A percentile compares a stretch with the other conserved stretches of the same genome.
Conservation (phyloP, 2,888 invertebrate species). For the Stegana nigrithorax region DNA sequence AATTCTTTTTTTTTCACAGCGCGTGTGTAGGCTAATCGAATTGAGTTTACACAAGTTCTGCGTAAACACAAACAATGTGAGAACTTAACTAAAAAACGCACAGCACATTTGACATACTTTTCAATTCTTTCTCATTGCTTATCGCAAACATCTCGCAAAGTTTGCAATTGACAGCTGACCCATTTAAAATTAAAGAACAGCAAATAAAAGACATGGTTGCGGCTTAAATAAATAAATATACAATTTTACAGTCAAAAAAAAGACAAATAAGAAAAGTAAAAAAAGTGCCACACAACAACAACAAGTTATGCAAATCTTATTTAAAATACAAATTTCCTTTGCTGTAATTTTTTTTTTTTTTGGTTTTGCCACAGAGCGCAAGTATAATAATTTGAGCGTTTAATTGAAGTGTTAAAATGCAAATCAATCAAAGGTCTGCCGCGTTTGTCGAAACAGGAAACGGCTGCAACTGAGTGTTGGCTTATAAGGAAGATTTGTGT, state of each 20-base stretch:
- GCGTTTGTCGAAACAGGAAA: conserved; percentile 40
- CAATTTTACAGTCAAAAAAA: no score
- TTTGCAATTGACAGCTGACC: background rate
- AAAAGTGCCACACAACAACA: no score
- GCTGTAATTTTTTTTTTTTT: no score
- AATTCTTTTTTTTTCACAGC: no score
- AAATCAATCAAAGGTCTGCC: conserved; percentile 47
- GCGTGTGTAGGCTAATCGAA: background rate
- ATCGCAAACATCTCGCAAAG: background rate
- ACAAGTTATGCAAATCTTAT: no score
- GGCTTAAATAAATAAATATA: background rate
- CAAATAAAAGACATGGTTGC: background rate
- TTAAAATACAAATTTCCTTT: conserved; percentile 11
- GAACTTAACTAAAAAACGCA: background rate
- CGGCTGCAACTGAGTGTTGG: conserved; percentile 18
- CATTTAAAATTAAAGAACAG: background rate
- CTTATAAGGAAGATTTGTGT: conserved; percentile 28
- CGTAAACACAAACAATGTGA: background rate
- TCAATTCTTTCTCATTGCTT: no score
- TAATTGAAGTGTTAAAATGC: conserved; percentile 29
- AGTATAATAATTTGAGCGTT: no score
- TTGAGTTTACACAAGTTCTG: background rate
- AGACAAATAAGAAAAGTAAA: no score
- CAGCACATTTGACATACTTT: background rate
- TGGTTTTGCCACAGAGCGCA: background rate